Conservation (phyloP, 2,797 vertebrate genomes). For the Tadarida brasiliensis region DNA sequence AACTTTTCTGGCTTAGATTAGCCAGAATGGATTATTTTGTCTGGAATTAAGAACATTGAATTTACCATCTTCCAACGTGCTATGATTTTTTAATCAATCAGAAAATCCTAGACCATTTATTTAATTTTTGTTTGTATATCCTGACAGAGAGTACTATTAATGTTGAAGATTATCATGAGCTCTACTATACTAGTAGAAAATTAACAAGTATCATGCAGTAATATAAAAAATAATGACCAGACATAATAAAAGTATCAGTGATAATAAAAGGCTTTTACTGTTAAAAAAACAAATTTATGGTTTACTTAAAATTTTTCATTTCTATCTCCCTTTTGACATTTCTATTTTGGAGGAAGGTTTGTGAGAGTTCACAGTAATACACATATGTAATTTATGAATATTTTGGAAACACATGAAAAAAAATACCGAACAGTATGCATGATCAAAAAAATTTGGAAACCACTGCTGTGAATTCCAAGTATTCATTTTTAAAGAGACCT, state of each 20-base stretch:
- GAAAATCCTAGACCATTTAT: not conserved
- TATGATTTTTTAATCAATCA: conserved; percentile 43
- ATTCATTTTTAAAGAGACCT: conserved; percentile 14
- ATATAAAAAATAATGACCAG: not conserved
- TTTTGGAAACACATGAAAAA: conserved; percentile 38
- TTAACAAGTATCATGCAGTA: not conserved
- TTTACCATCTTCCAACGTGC: conserved; percentile 1
- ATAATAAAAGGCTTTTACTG: conserved; percentile 10
- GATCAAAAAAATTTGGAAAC: not conserved
- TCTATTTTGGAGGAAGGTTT: not conserved
- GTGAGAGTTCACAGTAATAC: not conserved
- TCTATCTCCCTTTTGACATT: conserved; percentile 49
- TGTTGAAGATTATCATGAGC: not conserved
- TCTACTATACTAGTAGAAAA: not conserved
- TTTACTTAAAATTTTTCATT: conserved; percentile 8
- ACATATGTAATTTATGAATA: conserved; percentile 10
- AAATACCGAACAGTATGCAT: not conserved
- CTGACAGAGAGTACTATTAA: not conserved
- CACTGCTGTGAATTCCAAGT: not conserved
- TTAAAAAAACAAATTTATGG: conserved; percentile 35
- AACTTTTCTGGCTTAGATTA: not conserved
- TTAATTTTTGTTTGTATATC: conserved; percentile 40
- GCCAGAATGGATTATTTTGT: conserved; percentile 2
- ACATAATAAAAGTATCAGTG: not conserved
- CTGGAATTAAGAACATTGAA: conserved; percentile 10